These are phyloP conservation scores for Furcula furcula DNA, from an alignment of 2,888 invertebrate species.

Conservation along the genomic window DNA sequence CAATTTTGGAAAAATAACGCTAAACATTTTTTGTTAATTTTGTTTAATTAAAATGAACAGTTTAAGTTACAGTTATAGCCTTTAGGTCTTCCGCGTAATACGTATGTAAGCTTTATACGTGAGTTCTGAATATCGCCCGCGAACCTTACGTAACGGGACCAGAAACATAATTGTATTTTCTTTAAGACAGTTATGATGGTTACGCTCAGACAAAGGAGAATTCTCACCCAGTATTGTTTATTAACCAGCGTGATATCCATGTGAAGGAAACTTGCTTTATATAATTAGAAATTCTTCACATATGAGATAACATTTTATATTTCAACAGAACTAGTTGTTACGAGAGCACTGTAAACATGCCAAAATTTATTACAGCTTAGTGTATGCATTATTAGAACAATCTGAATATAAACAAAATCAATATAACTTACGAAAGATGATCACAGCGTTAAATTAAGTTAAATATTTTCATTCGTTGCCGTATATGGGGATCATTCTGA, in stretches of 20 bases:
- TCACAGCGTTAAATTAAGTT: no score
- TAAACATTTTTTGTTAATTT: no score
- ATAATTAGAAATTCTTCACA: not conserved
- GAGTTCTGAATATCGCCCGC: constrained; percentile 14
- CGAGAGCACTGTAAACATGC: no score
- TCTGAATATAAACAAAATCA: no score
- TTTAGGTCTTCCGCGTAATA: constrained; percentile 6
- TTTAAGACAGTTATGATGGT: constrained; percentile 59
- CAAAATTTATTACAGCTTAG: no score
- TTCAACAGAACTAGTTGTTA: no score
- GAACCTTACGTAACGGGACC: constrained; percentile 53
- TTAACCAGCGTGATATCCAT: constrained; percentile 39
- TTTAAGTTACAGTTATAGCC: not conserved
- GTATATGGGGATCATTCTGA: not conserved
- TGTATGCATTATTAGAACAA: no score
- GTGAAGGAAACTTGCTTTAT: constrained; percentile 24
- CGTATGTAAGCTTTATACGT: constrained; percentile 11
- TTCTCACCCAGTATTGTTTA: constrained; percentile 58
- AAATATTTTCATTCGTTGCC: not conserved
- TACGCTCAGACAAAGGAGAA: constrained; percentile 47
- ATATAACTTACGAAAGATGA: no score
- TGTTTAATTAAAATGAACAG: no score
- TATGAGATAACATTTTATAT: no score
- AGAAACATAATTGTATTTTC: constrained; percentile 61
- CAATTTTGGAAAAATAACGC: no score